A percentile compares a stretch with the other conserved stretches of the same genome.
Evolutionary conservation across 2,113 vertebrate species (phyloP).

Genomic region (Chaenogobius annularis): DNA sequence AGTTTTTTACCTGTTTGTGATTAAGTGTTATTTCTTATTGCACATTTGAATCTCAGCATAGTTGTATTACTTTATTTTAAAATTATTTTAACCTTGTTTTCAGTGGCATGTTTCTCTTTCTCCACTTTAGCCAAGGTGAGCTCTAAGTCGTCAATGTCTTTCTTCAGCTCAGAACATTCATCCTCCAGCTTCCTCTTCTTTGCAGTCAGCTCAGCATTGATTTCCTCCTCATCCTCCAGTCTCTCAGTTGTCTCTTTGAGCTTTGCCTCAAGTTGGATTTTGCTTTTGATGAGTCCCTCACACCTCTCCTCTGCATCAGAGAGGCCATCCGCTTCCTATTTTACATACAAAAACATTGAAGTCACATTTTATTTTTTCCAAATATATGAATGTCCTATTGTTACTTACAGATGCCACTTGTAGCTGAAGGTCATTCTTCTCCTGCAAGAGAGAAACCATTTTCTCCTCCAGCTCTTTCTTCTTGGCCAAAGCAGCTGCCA

Average conservation of each 20-base stretch:
- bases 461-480: too few relatives aligned
- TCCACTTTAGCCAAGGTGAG: slow-evolving; percentile 11
- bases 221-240: slow-evolving; percentile 82
- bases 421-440: too few relatives aligned
- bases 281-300: slow-evolving; percentile 66
- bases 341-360: neutral
- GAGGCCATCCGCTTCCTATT: slow-evolving; percentile 58
- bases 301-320: slow-evolving; percentile 67
- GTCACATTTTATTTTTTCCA: neutral
- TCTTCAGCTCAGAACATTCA: too few relatives aligned
- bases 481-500: too few relatives aligned
- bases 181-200: slow-evolving; percentile 80
- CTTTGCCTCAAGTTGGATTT: slow-evolving; percentile 66
- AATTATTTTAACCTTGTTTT: neutral
- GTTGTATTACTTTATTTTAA: neutral
- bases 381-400: neutral
- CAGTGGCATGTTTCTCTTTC: slow-evolving; percentile 11
- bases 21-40: neutral
- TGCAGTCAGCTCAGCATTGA: slow-evolving; percentile 80
- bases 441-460: too few relatives aligned
- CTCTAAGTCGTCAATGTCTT: slow-evolving; percentile 4
- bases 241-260: slow-evolving; percentile 80
- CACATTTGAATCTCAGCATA: neutral
- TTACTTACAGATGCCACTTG: too few relatives aligned
- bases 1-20: slow-evolving; percentile 63